These are phyloP conservation scores for Calliphora vomitoria DNA, from an alignment of 2,888 invertebrate genomes.

Conservation along the genomic window DNA sequence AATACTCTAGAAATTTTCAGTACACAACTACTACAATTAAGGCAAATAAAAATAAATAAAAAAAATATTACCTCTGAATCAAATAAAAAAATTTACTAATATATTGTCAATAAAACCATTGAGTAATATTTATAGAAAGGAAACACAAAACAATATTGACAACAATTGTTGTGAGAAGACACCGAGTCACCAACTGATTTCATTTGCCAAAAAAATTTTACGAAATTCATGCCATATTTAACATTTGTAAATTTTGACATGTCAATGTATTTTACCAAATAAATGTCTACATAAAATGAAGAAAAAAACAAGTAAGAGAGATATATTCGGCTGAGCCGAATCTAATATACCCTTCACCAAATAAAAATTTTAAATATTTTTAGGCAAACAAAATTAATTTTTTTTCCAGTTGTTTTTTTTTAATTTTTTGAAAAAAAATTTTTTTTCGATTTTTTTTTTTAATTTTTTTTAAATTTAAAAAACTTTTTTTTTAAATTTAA, in stretches of 20 bases:
- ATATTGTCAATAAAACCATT: not conserved
- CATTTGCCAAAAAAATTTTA: conserved; percentile 15
- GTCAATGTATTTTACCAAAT: conserved; percentile 6
- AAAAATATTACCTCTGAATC: not conserved
- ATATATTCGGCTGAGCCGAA: too few relatives aligned
- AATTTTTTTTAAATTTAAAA: too few relatives aligned
- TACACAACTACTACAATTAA: not conserved
- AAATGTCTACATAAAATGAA: conserved; percentile 3
- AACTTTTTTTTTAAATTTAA: too few relatives aligned
- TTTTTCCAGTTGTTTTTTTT: too few relatives aligned
- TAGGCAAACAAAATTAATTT: too few relatives aligned
- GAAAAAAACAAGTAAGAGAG: too few relatives aligned
- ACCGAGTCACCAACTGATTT: conserved; percentile 5
- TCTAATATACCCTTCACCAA: too few relatives aligned
- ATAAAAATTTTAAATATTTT: too few relatives aligned
- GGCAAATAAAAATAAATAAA: not conserved
- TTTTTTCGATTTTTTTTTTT: too few relatives aligned
- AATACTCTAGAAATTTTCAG: not conserved
- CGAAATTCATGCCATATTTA: conserved; percentile 4
- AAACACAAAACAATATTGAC: not conserved
- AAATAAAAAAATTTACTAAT: not conserved
- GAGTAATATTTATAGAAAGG: not conserved
- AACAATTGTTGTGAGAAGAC: conserved; percentile 5
- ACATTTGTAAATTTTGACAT: conserved; percentile 16
- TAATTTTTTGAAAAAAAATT: too few relatives aligned